These are phyloP conservation scores for Meiosimyza decipiens DNA, from an alignment of 2,888 invertebrate species.

Conservation along the genomic window DNA sequence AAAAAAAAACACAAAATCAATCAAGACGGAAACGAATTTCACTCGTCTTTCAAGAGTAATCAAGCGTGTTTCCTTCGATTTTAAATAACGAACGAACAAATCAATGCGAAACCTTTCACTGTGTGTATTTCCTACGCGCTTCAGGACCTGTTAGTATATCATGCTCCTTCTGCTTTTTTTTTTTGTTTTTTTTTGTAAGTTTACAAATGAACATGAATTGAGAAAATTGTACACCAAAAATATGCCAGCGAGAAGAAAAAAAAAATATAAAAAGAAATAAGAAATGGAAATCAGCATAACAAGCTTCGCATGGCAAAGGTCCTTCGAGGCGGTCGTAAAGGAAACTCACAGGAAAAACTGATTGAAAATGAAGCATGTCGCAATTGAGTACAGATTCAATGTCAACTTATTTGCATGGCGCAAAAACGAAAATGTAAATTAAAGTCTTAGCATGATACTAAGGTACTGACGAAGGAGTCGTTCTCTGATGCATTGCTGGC, in stretches of 20 bases:
- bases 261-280: neutral
- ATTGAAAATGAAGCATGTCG: slow-evolving; percentile 32
- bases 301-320: slow-evolving; percentile 12
- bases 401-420: slow-evolving; percentile 14
- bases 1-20: slow-evolving; percentile 10
- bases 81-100: slow-evolving; percentile 40
- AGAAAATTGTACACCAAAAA: slow-evolving; percentile 26
- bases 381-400: slow-evolving; percentile 20
- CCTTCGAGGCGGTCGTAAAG: slow-evolving; percentile 6
- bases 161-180: neutral
- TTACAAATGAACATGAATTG: slow-evolving; percentile 14
- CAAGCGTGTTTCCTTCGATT: slow-evolving; percentile 42
- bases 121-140: slow-evolving; percentile 4
- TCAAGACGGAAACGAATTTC: slow-evolving; percentile 41
- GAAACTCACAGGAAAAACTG: slow-evolving; percentile 15
- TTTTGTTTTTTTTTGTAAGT: slow-evolving; percentile 4
- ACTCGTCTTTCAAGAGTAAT: slow-evolving; percentile 43
- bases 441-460: too few species aligned
- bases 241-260: neutral
- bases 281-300: slow-evolving; percentile 22
- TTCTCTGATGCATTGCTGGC: too few species aligned
- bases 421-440: slow-evolving; percentile 3
- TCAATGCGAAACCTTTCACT: slow-evolving; percentile 16
- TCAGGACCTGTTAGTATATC: slow-evolving; percentile 6
- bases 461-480: too few species aligned